These are phyloP conservation scores for Rhadinocentrus ornatus DNA, from an alignment of 2,797 vertebrate species.

Conservation along the genomic window DNA sequence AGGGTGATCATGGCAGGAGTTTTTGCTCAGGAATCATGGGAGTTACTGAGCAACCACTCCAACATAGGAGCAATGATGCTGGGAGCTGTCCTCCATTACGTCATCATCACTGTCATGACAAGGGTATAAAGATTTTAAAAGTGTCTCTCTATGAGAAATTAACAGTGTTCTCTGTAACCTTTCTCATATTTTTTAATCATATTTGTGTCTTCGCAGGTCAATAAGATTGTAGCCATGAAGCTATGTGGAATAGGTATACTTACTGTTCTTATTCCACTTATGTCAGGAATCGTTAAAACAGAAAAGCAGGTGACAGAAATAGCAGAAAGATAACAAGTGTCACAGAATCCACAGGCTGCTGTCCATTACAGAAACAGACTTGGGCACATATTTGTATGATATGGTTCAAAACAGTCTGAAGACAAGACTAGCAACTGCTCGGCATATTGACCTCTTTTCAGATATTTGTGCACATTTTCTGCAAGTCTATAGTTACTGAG, in stretches of 20 bases:
- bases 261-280: neutral
- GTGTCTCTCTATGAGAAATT: neutral
- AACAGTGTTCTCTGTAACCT: neutral
- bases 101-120: conserved; percentile 91
- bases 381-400: neutral
- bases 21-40: conserved; percentile 73
- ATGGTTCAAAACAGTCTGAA: neutral
- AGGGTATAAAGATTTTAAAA: conserved; percentile 77
- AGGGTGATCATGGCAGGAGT: conserved; percentile 84
- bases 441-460: neutral
- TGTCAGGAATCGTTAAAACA: too few relatives aligned
- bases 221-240: conserved; percentile 86
- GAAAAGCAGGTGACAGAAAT: neutral
- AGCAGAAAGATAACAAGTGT: neutral
- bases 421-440: neutral
- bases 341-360: neutral
- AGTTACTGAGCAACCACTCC: conserved; percentile 81
- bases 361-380: neutral
- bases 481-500: neutral
- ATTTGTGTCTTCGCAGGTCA: conserved; percentile 83
- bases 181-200: conserved; percentile 18
- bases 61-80: conserved; percentile 83
- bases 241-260: conserved; percentile 90
- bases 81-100: conserved; percentile 89
- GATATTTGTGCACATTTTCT: neutral